Evolutionary conservation across 92 coral and sea anemone species (phyloP), one percentile per base, ranked within the genome.

Genomic region (Siderastrea radians): DNA sequence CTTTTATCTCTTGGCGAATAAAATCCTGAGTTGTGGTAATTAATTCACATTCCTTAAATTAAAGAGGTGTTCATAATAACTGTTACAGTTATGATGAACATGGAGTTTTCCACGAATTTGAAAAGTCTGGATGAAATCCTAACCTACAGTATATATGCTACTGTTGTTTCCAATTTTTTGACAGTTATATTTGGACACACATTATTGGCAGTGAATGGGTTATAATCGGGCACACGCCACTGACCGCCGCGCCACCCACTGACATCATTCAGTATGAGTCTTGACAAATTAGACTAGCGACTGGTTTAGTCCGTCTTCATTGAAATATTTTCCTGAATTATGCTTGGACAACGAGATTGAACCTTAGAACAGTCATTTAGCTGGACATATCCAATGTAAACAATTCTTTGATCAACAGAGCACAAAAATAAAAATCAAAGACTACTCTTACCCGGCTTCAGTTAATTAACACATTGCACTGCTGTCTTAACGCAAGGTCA

Each of bases 381-480:
- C 9, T 72, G 3, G 1, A 49, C 19, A n/a, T 7, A 49, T 51
- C 6, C 51, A 50, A 49, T 49, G 19, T 68, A 53, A 53, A 68
- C 63, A 50, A 9, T 16, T 67, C 61, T 68, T 44, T 53, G 53
- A 53, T 68, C 62, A 79, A 54, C 44, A 2, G 38, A 58, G 15
- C 54, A 5, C 12, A 79, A 3, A 26, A 2, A 65, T 13, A 79
- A 49, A 64, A 63, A 67, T 11, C 38, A 11, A n/a, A 5, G 38
- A 60, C 43, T 45, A 12, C 17, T 63, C 84, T 50, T 38, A 81
- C 85, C 85, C 0, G 51, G 13, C 55, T 67, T 9, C 46, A 67
- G 10, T 26, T 2, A n/a, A 43, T 69, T 15, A 16, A 48, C 44
- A 15, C 57, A n/a, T 49, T 7, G 6, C 16, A 6, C 58, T n/a